Evolutionary conservation across 2,888 invertebrate species (phyloP).

Genomic region (Diarsia rubi): DNA sequence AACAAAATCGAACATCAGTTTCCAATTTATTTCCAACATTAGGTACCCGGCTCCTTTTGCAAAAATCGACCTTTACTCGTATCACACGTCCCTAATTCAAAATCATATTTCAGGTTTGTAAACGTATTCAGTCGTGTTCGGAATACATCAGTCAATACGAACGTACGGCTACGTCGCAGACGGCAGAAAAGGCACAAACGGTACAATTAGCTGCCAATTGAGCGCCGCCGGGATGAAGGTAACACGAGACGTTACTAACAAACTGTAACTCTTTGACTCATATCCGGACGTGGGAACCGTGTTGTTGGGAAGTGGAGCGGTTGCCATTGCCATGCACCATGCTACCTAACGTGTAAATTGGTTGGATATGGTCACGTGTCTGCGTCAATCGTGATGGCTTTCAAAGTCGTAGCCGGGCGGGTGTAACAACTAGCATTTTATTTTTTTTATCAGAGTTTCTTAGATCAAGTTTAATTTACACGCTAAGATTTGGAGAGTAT

Average conservation of each 20-base stretch:
- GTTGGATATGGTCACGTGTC: slow-evolving; percentile 41
- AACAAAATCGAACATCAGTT: background rate
- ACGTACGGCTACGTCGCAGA: background rate
- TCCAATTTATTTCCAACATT: background rate
- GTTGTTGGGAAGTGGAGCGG: background rate
- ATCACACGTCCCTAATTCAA: slow-evolving; percentile 26
- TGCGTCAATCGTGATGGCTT: slow-evolving; percentile 1
- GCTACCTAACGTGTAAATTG: slow-evolving; percentile 20
- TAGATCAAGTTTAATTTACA: background rate
- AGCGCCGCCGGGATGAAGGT: slow-evolving; percentile 36
- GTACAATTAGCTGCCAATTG: slow-evolving; percentile 50
- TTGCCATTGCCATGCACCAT: slow-evolving; percentile 7
- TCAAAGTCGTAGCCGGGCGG: background rate
- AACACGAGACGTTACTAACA: slow-evolving; percentile 22
- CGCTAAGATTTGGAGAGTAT: background rate
- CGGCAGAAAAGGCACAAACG: background rate
- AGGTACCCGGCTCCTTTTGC: background rate
- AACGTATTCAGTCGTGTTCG: slow-evolving; percentile 21
- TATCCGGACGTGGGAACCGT: slow-evolving; percentile 14
- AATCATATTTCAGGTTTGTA: slow-evolving; percentile 27
- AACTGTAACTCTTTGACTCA: slow-evolving; percentile 23
- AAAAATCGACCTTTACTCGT: slow-evolving; percentile 5
- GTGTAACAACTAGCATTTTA: background rate
- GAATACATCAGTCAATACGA: slow-evolving; percentile 21
- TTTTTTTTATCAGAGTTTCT: background rate